Conservation (phyloP, 2,113 vertebrate species). For the Salvelinus sp. region DNA sequence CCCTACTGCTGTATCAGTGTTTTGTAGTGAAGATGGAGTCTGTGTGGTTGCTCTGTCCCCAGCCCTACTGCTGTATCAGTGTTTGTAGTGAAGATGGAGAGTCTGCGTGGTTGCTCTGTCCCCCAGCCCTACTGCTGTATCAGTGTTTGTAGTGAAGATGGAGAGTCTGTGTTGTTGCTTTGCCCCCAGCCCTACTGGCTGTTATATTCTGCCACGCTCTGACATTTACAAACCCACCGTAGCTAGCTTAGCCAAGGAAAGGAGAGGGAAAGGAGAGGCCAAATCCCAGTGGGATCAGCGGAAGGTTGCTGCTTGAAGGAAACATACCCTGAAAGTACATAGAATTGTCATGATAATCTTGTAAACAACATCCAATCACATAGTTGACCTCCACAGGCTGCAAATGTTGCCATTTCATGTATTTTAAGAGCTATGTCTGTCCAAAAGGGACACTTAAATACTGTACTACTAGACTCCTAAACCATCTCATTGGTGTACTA, state of each 20-base stretch:
- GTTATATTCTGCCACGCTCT: conserved; percentile 35
- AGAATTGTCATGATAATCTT: conserved; percentile 30
- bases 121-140: no score
- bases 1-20: no score
- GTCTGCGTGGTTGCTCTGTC: no score
- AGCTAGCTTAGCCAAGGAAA: conserved; percentile 32
- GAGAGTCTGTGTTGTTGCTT: conserved; percentile 23
- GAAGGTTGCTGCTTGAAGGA: conserved; percentile 14
- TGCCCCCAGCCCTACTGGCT: conserved; percentile 35
- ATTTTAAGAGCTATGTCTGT: background rate
- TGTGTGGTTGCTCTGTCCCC: no score
- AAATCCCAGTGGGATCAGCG: conserved; percentile 16
- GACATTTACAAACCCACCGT: conserved; percentile 52
- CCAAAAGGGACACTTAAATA: background rate
- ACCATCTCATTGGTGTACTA: conserved; percentile 44
- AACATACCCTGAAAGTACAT: conserved; percentile 17
- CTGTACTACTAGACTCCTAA: background rate
- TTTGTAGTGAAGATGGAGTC: no score
- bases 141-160: conserved; percentile 22
- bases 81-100: no score
- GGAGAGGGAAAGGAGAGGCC: conserved; percentile 13
- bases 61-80: no score
- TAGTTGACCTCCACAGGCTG: conserved; percentile 26
- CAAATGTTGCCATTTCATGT: conserved; percentile 8
- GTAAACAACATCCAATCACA: conserved; percentile 15